Conservation (phyloP, 1,140 invertebrate species). For the Notospermus geniculatus region DNA sequence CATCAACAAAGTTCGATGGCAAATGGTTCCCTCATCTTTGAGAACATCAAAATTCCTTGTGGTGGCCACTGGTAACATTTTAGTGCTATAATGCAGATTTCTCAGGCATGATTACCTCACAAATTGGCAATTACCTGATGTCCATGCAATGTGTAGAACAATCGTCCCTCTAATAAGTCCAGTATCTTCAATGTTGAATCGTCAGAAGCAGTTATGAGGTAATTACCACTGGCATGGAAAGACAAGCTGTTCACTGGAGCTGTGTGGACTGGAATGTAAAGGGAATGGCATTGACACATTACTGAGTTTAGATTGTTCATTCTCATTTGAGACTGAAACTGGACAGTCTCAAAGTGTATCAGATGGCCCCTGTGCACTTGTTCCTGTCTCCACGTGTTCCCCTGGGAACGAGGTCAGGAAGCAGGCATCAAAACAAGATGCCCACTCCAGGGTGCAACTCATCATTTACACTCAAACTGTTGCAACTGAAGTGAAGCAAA, state of each 20-base stretch:
- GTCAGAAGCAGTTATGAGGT: constrained; percentile 57
- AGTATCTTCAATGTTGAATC: constrained; percentile 64
- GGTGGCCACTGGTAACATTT: too few relatives aligned
- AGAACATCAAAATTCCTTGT: background rate
- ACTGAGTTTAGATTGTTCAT: too few relatives aligned
- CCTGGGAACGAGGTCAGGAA: too few relatives aligned
- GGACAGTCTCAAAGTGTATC: background rate
- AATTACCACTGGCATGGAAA: constrained; percentile 59
- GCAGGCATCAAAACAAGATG: background rate
- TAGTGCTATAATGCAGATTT: too few relatives aligned
- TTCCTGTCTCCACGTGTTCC: background rate
- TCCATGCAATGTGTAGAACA: constrained; percentile 80
- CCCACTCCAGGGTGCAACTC: constrained; percentile 6
- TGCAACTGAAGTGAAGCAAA: too few relatives aligned
- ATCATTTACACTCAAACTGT: background rate
- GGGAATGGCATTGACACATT: too few relatives aligned
- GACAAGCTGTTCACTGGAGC: constrained; percentile 68
- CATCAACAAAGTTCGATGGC: background rate
- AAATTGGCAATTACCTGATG: constrained; percentile 63
- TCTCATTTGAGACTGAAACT: too few relatives aligned
- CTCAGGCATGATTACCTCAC: too few relatives aligned
- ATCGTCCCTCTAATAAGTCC: constrained; percentile 81
- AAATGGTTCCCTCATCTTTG: background rate
- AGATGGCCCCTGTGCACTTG: constrained; percentile 7
- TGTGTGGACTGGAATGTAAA: constrained; percentile 50